Percentiles rank a stretch among this genome's conserved stretches.
phyloP scores from a whole-genome alignment of 2,888 invertebrate genomes.

The Colostygia pectinataria region DNA sequence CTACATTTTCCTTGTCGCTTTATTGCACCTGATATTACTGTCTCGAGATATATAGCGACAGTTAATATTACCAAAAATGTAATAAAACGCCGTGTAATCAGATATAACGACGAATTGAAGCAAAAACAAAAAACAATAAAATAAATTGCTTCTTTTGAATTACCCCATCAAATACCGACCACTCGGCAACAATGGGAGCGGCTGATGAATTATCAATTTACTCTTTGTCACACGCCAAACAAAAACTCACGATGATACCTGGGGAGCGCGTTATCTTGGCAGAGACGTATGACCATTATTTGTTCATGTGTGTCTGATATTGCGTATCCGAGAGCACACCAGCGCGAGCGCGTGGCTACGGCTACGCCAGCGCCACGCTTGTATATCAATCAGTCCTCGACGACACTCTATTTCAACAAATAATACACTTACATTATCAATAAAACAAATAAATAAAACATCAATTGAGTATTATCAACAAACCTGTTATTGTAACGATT shows the following conservation, averaged over 20 bases:
- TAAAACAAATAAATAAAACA: constrained; percentile 31
- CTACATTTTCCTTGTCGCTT: constrained; percentile 25
- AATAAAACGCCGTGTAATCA: constrained; percentile 35
- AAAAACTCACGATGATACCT: constrained; percentile 73
- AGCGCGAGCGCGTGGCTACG: constrained; percentile 39
- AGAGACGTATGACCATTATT: constrained; percentile 76
- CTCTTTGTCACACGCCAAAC: constrained; percentile 74
- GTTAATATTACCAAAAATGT: constrained; percentile 36
- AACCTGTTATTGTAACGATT: too few species aligned
- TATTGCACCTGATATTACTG: constrained; percentile 33
- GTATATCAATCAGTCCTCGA: constrained; percentile 65
- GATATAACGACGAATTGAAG: constrained; percentile 36
- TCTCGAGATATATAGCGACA: constrained; percentile 34
- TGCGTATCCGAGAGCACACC: constrained; percentile 43
- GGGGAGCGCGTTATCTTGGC: constrained; percentile 75
- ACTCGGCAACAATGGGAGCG: constrained; percentile 62
- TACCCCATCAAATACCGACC: constrained; percentile 61
- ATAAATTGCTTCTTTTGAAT: constrained; percentile 63
- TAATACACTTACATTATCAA: constrained; percentile 41
- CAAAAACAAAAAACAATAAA: constrained; percentile 61
- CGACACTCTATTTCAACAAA: constrained; percentile 57
- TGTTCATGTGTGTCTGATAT: constrained; percentile 62
- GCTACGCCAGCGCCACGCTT: constrained; percentile 40
- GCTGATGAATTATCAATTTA: constrained; percentile 77
- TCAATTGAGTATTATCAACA: too few species aligned